Evolutionary conservation across 2,113 vertebrate species (phyloP), one percentile per base, ranked within the genome.

Genomic region (Arizona elegans): DNA sequence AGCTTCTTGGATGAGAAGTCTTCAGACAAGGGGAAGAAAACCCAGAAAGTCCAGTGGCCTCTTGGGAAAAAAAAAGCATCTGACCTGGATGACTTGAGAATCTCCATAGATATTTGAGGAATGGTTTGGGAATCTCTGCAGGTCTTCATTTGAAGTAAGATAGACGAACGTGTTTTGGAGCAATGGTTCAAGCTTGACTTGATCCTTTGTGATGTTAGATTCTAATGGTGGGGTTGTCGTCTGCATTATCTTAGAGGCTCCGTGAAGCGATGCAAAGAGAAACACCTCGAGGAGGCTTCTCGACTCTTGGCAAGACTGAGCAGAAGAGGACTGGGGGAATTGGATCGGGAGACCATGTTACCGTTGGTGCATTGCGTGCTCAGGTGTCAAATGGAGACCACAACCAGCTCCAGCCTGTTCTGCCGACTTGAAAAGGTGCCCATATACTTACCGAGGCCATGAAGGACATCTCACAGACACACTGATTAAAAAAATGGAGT

Each of bases 361-460:
- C 97, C 98, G 0, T 95, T 99, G 0, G 96, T 98, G 86, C 96
- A 95, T 90, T 97, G 98, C 1, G 75, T 99, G n/a, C 85, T 99
- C 92, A 96, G 97, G 93, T 96, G 98, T 93, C 99, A 98, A 94
- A 93, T 98, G 94, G 98, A 98, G 91, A 96, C 97, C 53, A 96
- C 96, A 6, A 81, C 90, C 95, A 97, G 97, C 96, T 98, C 98
- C 95, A 97, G 97, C 81, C 97, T 97, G 85, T 98, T 98, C 94
- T 97, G 98, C n/a, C 98, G 98, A 92, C 97, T 99, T 91, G 98
- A 99, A 93, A 97, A 98, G 98, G 99, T 99, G 75, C 0, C 33
- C 33, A 94, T 93, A 33, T 0, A 0, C 7, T 26, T 15, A 21
- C 0, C 3, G 11, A 10, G 33, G 33, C 5, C 59, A 24, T 29